Evolutionary conservation across 2,888 invertebrate species (phyloP), one percentile per base, ranked within the genome.

Genomic region (Chrysopilus asiliformis): DNA sequence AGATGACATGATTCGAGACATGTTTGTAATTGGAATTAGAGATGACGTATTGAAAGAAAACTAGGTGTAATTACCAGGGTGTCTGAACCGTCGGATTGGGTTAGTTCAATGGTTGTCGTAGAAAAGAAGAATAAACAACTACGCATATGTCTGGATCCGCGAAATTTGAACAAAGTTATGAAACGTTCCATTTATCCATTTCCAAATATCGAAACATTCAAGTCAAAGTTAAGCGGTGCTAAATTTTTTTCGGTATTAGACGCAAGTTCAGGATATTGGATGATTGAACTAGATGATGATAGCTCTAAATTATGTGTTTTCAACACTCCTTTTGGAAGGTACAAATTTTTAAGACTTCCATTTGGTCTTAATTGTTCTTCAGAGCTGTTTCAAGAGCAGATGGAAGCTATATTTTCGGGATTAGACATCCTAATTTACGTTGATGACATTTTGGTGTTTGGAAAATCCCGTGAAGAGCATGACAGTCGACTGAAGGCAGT

Each of bases 91-190:
- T 16, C 37, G 1, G 38, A 42, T 20, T 34, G 38, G 20, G 38
- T 32, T 13, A 27, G 20, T 15, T 34, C 36, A 39, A 28, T 50
- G 7, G 49, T 50, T 2, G 45, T 50, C 22, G 47, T 49, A 8
- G 48, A 50, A 34, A 52, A 52, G 38, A 41, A 43, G 16, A 41
- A 49, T 42, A 39, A 39, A 14, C 42, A 40, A 7, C 19, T 52
- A 6, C 31, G 52, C 24, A 16, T 53, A 10, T 52, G 53, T 40
- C 34, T 53, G 24, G 50, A 52, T 26, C 49, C 52, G 4, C 28
- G 41, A 19, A 38, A 50, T 30, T 35, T 45, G 28, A 50, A 47
- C 40, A 45, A 48, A 41, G 36, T 36, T 38, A 41, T 46, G 30
- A 34, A 40, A 39, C 12, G 38, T 39, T 33, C 46, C 34, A 39